Base-by-base conservation (phyloP, 2,888 invertebrate genomes). In the Brachypterus glaber region DNA sequence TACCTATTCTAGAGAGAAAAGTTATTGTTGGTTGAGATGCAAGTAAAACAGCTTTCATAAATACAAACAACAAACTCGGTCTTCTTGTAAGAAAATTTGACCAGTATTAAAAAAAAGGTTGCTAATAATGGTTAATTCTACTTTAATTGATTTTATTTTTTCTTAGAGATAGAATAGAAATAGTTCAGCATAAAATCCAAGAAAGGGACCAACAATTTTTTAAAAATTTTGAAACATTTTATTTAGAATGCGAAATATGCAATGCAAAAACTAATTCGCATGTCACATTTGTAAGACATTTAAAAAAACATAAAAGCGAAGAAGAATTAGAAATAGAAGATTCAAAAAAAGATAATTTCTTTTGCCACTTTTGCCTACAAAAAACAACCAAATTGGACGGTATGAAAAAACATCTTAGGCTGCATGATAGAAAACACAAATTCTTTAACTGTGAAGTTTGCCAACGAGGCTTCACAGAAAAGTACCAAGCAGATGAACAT, bases 361-460 rank as follows among this genome's bases (percentile, higher is more conserved):
- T 33, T 8, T 44, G 44, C 17, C 40, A 37, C 11, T 14, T 44
- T 11, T 44, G 43, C 24, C 34, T 35, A 8, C 16, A 30, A 18
- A 32, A 31, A n/a, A 38, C 34, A 17, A 26, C 37, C 29, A 27
- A 30, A 11, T 4, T 5, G 9, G 7, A 15, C 5, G 31, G 32
- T 7, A 29, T 41, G 4, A 16, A 27, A 7, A 29, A 37, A 7
- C 44, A 43, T 17, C 30, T 43, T 8, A 33, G 29, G n/a, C 13
- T 17, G 9, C 43, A 43, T 17, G 13, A 35, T 7, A 30, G 25
- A 13, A 27, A 11, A 27, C 27, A 30, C 7, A 18, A 25, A 2
- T 12, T 29, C 1, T 37, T 37, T 13, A 8, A 18, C 9, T 40
- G 40, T 15, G 32, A 37, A 32, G 26, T 33, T 17, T 40, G 40